Percentiles rank a stretch among this genome's conserved stretches.
Conservation (phyloP, 1,140 invertebrate genomes). For the Saccostrea glomerata region DNA sequence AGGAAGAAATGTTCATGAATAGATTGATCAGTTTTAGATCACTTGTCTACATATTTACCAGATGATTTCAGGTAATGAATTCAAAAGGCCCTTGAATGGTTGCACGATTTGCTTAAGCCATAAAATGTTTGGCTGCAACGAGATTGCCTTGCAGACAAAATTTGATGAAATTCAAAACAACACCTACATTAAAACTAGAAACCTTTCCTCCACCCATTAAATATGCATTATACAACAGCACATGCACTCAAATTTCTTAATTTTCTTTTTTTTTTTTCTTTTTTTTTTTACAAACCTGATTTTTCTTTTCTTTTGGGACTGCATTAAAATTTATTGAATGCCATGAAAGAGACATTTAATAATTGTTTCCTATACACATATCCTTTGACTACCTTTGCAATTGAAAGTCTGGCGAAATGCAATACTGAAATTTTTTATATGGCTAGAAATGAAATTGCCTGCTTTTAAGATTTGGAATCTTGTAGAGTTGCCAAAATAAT, state of each 20-base stretch:
- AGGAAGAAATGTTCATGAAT: slow-evolving; percentile 4
- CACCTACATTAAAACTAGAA: slow-evolving; percentile 11
- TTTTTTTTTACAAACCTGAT: not conserved
- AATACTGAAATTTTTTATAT: not conserved
- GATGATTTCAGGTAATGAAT: slow-evolving; percentile 20
- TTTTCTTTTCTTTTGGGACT: not conserved
- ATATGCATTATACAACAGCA: not conserved
- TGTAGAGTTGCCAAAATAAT: slow-evolving; percentile 9
- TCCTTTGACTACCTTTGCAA: not conserved
- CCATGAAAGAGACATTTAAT: slow-evolving; percentile 10
- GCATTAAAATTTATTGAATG: not conserved
- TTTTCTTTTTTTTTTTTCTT: not conserved
- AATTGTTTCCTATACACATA: slow-evolving; percentile 5
- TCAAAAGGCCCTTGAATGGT: not conserved
- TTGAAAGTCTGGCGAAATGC: slow-evolving; percentile 1
- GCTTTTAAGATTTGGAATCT: slow-evolving; percentile 2
- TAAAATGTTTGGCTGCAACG: not conserved
- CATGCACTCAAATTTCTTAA: not conserved
- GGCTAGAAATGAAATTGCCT: not conserved
- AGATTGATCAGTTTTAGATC: not conserved
- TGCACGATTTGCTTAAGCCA: not conserved
- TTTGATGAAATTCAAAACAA: not conserved
- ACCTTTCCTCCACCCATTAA: not conserved
- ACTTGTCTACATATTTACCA: slow-evolving; percentile 13
- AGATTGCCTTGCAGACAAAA: not conserved